These are phyloP conservation scores for Argentina silus DNA, from an alignment of 2,797 vertebrate species.

Conservation along the genomic window DNA sequence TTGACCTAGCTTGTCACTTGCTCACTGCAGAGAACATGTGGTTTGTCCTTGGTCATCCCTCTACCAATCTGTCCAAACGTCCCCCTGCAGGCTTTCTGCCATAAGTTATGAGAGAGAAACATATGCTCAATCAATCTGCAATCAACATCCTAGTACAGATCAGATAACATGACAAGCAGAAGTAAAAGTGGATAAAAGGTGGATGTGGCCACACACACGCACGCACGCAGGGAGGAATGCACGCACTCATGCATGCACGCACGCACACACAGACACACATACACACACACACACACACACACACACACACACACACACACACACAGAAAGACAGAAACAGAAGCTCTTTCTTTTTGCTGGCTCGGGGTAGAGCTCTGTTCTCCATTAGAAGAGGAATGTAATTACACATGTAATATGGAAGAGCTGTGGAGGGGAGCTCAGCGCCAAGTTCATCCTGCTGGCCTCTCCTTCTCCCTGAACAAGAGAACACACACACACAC, in stretches of 20 bases:
- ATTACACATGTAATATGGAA: slow-evolving; percentile 68
- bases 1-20: neutral
- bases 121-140: slow-evolving; percentile 70
- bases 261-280: neutral
- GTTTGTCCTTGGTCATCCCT: slow-evolving; percentile 48
- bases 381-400: slow-evolving; percentile 76
- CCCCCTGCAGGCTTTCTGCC: slow-evolving; percentile 38
- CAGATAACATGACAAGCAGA: slow-evolving; percentile 65
- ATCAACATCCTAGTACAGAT: slow-evolving; percentile 71
- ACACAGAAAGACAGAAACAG: slow-evolving; percentile 56
- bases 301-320: neutral
- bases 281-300: slow-evolving; percentile 10
- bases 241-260: neutral
- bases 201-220: slow-evolving; percentile 55
- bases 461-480: slow-evolving; percentile 33
- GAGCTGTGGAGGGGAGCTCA: slow-evolving; percentile 54
- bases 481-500: slow-evolving; percentile 20
- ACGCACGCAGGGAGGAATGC: neutral
- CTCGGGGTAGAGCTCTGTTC: slow-evolving; percentile 65
- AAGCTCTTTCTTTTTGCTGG: slow-evolving; percentile 70
- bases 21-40: slow-evolving; percentile 43
- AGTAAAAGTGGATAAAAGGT: slow-evolving; percentile 61
- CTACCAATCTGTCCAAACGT: slow-evolving; percentile 51
- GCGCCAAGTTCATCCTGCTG: slow-evolving; percentile 58
- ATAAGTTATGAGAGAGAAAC: slow-evolving; percentile 55